These are phyloP conservation scores for Pandemis cinnamomeana DNA, from an alignment of 2,888 invertebrate genomes.

Conservation along the genomic window DNA sequence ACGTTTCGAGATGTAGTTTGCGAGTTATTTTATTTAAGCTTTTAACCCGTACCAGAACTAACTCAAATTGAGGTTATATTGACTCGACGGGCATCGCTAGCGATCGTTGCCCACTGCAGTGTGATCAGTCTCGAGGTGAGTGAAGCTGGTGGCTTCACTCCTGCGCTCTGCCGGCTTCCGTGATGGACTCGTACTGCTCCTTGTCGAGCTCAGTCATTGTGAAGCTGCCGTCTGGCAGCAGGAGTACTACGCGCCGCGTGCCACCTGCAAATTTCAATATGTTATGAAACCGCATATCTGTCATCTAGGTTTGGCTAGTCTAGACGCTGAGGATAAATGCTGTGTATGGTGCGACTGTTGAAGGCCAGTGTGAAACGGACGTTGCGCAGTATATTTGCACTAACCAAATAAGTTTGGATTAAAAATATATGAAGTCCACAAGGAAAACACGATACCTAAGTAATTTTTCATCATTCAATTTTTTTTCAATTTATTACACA, in stretches of 20 bases:
- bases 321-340: too few species aligned
- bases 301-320: not conserved
- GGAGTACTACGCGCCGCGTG: slow-evolving; percentile 92
- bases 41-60: not conserved
- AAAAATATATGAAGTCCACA: too few species aligned
- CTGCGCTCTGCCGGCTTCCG: slow-evolving; percentile 84
- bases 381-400: too few species aligned
- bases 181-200: slow-evolving; percentile 90
- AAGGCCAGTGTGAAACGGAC: too few species aligned
- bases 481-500: too few species aligned
- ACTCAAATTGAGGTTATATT: not conserved
- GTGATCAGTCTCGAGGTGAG: slow-evolving; percentile 18
- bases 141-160: slow-evolving; percentile 58
- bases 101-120: not conserved
- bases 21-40: not conserved
- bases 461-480: too few species aligned
- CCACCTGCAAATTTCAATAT: slow-evolving; percentile 84
- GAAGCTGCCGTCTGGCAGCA: slow-evolving; percentile 92
- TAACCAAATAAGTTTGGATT: too few species aligned
- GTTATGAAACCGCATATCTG: not conserved
- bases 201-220: slow-evolving; percentile 95
- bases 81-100: not conserved
- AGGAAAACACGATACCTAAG: too few species aligned
- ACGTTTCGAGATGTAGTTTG: not conserved
- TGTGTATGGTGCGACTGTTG: too few species aligned